Evolutionary conservation across 2,888 invertebrate species (phyloP).

Genomic region (Aleiodes alternator): DNA sequence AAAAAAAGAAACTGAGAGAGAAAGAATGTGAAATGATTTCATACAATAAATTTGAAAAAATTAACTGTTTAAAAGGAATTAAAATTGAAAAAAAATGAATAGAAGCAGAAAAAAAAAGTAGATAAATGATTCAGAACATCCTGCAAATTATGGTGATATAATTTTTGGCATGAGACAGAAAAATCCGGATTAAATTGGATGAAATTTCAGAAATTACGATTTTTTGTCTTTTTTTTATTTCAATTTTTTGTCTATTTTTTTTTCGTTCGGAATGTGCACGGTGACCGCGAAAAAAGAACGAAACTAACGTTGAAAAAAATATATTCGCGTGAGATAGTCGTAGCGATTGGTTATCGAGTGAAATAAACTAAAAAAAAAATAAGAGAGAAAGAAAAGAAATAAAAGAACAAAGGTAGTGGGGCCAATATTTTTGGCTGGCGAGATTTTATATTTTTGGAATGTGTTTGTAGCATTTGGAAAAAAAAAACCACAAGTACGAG

Average conservation of each 20-base stretch:
- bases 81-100: not conserved
- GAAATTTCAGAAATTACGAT: conserved; percentile 28
- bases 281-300: conserved; percentile 1
- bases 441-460: conserved; percentile 76
- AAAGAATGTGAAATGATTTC: conserved; percentile 11
- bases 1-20: not conserved
- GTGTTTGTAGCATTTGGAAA: conserved; percentile 67
- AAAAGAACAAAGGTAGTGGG: conserved; percentile 52
- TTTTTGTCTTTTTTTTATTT: not conserved
- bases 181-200: conserved; percentile 30
- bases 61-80: not conserved
- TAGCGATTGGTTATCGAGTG: conserved; percentile 15
- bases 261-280: not conserved
- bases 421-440: conserved; percentile 73
- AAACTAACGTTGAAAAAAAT: not conserved
- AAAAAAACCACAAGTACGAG: conserved; percentile 51
- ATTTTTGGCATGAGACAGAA: conserved; percentile 28
- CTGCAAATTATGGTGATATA: conserved; percentile 32
- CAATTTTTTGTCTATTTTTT: conserved; percentile 5
- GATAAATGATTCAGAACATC: conserved; percentile 29
- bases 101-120: not conserved
- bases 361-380: conserved; percentile 22
- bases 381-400: too few species aligned
- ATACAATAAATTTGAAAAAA: not conserved
- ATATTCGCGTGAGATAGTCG: conserved; percentile 38